Percentiles rank a stretch among this genome's conserved stretches.
These are phyloP conservation scores for Tringa solitaria DNA, from an alignment of 2,113 vertebrate genomes.

Conservation along the genomic window DNA sequence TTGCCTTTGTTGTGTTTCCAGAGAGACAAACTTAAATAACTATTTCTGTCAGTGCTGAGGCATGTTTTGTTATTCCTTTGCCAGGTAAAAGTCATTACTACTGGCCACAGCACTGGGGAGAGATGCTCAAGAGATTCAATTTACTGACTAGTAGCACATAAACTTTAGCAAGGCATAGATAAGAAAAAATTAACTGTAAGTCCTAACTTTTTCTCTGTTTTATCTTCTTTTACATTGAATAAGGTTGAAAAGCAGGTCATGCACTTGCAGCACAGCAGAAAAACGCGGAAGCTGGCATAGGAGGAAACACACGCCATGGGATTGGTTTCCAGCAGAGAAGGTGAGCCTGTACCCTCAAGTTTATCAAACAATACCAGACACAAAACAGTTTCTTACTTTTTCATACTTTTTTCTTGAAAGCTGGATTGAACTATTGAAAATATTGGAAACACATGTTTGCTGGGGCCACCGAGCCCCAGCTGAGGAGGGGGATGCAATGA, in stretches of 20 bases:
- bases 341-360: not conserved
- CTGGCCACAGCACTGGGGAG: not conserved
- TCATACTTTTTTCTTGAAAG: not conserved
- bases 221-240: not conserved
- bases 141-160: not conserved
- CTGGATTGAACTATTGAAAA: slow-evolving; percentile 1
- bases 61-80: not conserved
- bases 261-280: not conserved
- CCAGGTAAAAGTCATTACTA: not conserved
- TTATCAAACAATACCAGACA: not conserved
- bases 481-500: not conserved
- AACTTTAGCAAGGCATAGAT: not conserved
- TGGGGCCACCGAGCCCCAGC: not conserved
- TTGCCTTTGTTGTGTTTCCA: not conserved
- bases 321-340: not conserved
- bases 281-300: accelerated
- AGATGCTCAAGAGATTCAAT: not conserved
- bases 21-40: not conserved
- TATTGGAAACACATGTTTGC: slow-evolving; percentile 48
- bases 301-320: not conserved
- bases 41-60: not conserved
- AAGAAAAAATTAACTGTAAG: not conserved
- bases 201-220: not conserved
- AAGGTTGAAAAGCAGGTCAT: not conserved
- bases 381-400: not conserved